Conservation (phyloP, 2,113 vertebrate species). For the Sander lucioperca region DNA sequence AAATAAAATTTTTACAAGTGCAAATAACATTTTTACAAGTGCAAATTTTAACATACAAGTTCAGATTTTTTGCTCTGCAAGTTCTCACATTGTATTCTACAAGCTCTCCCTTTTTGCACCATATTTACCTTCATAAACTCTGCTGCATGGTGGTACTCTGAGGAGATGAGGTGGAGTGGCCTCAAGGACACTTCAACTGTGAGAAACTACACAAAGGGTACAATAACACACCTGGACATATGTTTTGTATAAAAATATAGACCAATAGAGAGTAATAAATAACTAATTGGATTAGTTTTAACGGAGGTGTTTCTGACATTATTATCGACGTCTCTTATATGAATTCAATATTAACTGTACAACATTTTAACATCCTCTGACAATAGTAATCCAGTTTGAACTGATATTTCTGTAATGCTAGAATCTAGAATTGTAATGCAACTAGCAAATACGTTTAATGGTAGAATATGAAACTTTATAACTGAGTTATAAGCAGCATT, state of each 20-base stretch:
- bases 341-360: slow-evolving; percentile 16
- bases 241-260: no score
- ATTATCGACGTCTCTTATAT: slow-evolving; percentile 13
- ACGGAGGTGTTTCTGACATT: slow-evolving; percentile 2
- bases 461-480: slow-evolving; percentile 13
- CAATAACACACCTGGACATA: background rate
- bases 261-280: no score
- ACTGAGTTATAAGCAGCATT: slow-evolving; percentile 1
- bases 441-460: slow-evolving; percentile 2
- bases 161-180: background rate
- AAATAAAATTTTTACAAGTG: no score
- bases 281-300: slow-evolving; percentile 28
- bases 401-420: background rate
- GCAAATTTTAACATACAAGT: no score
- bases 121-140: no score
- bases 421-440: slow-evolving; percentile 3
- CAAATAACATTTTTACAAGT: no score
- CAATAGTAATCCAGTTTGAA: slow-evolving; percentile 9
- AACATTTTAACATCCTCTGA: background rate
- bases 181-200: slow-evolving; percentile 24
- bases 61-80: no score
- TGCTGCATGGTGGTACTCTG: background rate
- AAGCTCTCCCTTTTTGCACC: no score
- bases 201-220: slow-evolving; percentile 4
- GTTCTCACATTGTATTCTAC: no score